These are phyloP conservation scores for Alexandromys fortis DNA, from an alignment of 2,113 vertebrate genomes.

Conservation along the genomic window DNA sequence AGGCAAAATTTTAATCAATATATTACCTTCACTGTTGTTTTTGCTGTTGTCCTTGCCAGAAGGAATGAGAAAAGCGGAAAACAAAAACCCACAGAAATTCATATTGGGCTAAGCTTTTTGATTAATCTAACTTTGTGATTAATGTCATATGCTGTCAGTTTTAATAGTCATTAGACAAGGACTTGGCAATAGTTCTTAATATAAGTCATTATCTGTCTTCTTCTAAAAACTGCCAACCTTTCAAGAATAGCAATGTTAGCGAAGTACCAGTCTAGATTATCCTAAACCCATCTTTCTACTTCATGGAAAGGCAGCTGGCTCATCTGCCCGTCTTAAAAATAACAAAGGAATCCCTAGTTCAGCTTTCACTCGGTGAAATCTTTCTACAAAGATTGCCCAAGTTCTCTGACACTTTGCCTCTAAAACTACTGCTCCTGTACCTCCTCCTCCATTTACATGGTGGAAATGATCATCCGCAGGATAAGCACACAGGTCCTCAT, in stretches of 20 bases:
- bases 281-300: conserved; percentile 12
- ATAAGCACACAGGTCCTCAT: background rate
- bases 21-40: background rate
- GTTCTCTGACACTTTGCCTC: background rate
- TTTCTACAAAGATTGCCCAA: background rate
- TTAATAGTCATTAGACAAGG: conserved; percentile 31
- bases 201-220: conserved; percentile 27
- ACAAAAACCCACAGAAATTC: conserved; percentile 15
- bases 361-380: background rate
- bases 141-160: conserved; percentile 28
- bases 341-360: background rate
- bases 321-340: background rate
- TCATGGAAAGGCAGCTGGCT: background rate
- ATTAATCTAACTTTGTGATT: conserved; percentile 2
- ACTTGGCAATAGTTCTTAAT: conserved; percentile 31
- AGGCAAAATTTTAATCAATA: conserved; percentile 22
- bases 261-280: background rate
- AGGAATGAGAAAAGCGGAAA: conserved; percentile 29
- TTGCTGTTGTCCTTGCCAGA: background rate
- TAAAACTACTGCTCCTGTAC: background rate
- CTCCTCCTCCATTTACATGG: background rate
- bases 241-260: background rate
- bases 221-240: background rate
- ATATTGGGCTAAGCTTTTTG: background rate
- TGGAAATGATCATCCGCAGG: background rate